These are phyloP conservation scores for Macrotus californicus DNA, from an alignment of 2,113 vertebrate species.

Conservation along the genomic window DNA sequence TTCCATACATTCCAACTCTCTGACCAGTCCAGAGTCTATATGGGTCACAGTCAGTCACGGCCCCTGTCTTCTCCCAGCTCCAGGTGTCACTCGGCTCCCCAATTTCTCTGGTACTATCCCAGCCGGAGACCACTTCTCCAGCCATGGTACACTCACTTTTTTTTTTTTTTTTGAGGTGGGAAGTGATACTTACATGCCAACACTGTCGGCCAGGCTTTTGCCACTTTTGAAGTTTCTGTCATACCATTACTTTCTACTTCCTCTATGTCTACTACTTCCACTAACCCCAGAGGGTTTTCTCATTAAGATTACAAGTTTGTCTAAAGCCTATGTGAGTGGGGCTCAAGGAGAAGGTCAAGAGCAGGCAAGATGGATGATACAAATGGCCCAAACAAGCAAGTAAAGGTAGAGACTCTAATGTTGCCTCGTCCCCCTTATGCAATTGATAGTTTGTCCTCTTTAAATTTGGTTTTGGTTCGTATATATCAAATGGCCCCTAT, in stretches of 20 bases:
- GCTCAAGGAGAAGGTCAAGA: background rate
- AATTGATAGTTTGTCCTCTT: background rate
- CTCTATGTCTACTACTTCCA: background rate
- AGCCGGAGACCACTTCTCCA: no score
- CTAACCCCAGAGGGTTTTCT: background rate
- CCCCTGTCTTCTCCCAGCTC: no score
- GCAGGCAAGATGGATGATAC: background rate
- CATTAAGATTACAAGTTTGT: background rate
- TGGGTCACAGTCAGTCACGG: no score
- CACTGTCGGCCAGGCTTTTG: background rate
- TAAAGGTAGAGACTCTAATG: background rate
- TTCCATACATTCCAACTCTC: no score
- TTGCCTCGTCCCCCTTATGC: background rate
- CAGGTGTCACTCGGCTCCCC: no score
- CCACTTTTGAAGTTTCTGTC: background rate
- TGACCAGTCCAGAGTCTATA: no score
- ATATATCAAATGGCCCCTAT: background rate
- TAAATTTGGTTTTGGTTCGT: background rate
- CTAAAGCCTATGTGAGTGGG: background rate
- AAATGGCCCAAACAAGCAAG: background rate
- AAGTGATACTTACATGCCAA: background rate
- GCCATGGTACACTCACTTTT: no score
- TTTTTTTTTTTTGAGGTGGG: background rate
- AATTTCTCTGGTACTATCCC: no score
- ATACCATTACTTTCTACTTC: background rate